Conservation (phyloP, 2,113 vertebrate species). For the Charadrius vociferus region DNA sequence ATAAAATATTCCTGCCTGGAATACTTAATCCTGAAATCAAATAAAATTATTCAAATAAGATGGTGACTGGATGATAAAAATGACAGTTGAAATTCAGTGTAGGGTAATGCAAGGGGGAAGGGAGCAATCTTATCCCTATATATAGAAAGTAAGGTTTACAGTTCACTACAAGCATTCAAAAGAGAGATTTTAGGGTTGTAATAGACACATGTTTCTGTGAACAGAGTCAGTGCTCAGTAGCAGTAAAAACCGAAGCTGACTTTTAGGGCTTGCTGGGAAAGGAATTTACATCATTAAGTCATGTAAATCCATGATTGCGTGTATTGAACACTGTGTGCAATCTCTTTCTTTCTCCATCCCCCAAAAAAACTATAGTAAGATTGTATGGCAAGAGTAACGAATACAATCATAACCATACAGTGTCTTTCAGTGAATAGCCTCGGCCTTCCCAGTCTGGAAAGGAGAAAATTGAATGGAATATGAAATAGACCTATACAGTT, state of each 20-base stretch:
- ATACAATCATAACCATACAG: background rate
- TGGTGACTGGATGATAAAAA: background rate
- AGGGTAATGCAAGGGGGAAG: background rate
- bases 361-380: background rate
- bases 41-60: background rate
- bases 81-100: background rate
- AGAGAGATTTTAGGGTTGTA: background rate
- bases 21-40: background rate
- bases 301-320: background rate
- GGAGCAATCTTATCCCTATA: background rate
- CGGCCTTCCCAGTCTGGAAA: background rate
- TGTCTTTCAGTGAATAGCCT: background rate
- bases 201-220: background rate
- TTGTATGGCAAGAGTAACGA: background rate
- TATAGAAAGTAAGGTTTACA: background rate
- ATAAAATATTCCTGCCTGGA: background rate
- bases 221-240: background rate
- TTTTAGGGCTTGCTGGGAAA: background rate
- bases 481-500: background rate
- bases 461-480: background rate
- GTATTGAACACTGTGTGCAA: background rate
- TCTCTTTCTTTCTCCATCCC: background rate
- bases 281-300: background rate
- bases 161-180: background rate
- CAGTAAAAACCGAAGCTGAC: background rate